phyloP scores from a whole-genome alignment of 2,797 vertebrate species.

The Micromesistius poutassou region DNA sequence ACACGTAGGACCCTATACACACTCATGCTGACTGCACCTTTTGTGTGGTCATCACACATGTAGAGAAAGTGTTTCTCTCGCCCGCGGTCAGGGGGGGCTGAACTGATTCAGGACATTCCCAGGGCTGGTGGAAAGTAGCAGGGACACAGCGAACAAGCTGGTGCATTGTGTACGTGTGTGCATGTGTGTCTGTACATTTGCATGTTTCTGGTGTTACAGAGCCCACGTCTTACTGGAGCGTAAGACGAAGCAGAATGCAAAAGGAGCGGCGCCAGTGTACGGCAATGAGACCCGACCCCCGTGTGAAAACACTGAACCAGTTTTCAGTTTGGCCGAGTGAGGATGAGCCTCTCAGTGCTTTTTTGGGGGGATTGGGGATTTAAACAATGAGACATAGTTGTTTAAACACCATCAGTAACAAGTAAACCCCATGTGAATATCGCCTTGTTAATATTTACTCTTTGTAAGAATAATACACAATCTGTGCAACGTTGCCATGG shows the following conservation, averaged over 20 bases:
- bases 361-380: not conserved
- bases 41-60: conserved; percentile 56
- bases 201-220: not conserved
- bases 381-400: not conserved
- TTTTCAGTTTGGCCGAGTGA: not conserved
- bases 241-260: conserved; percentile 10
- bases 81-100: conserved; percentile 42
- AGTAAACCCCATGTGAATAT: not conserved
- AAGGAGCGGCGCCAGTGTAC: conserved; percentile 5
- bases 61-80: conserved; percentile 60
- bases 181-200: conserved; percentile 16
- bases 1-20: conserved; percentile 26
- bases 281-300: not conserved
- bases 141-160: conserved; percentile 52
- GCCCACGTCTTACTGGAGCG: conserved; percentile 7
- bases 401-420: not conserved
- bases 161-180: conserved; percentile 43
- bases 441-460: conserved; percentile 20
- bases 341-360: not conserved
- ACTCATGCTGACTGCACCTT: conserved; percentile 57
- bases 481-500: not conserved
- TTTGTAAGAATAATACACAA: conserved; percentile 10
- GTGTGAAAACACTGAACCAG: conserved; percentile 21
- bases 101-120: conserved; percentile 63
- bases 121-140: conserved; percentile 52